phyloP scores from a whole-genome alignment of 2,113 vertebrate species.

The Chionis minor region DNA sequence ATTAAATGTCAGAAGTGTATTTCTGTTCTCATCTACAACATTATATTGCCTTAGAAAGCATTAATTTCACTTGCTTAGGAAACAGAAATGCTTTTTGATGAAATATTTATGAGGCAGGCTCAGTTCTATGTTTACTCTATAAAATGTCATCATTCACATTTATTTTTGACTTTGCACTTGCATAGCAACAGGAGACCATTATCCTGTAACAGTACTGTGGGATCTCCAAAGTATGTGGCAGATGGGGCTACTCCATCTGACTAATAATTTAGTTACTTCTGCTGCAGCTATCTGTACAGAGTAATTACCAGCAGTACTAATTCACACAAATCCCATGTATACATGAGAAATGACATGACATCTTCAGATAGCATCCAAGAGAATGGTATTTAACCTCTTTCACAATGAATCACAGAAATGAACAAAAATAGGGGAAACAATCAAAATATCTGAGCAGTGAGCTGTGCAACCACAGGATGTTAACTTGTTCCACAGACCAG shows the following conservation, averaged over 20 bases:
- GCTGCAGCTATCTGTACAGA: neutral
- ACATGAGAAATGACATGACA: neutral
- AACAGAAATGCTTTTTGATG: neutral
- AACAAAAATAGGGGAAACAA: neutral
- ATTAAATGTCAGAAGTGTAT: neutral
- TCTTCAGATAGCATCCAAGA: neutral
- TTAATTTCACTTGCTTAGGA: neutral
- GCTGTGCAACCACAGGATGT: neutral
- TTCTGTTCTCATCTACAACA: neutral
- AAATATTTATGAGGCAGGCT: neutral
- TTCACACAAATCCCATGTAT: neutral
- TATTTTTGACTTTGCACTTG: constrained; percentile 6
- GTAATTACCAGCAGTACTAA: neutral
- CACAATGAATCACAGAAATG: neutral
- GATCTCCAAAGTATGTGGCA: neutral
- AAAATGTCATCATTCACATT: constrained; percentile 15
- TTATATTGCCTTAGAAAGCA: neutral
- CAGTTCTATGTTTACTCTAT: neutral
- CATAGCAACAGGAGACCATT: neutral
- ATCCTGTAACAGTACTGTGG: neutral
- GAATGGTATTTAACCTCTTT: neutral
- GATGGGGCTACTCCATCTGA: neutral
- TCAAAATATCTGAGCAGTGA: neutral
- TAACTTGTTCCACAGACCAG: neutral
- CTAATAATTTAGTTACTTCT: neutral